phyloP scores from a whole-genome alignment of 2,797 vertebrate genomes.

The Lacerta agilis region DNA sequence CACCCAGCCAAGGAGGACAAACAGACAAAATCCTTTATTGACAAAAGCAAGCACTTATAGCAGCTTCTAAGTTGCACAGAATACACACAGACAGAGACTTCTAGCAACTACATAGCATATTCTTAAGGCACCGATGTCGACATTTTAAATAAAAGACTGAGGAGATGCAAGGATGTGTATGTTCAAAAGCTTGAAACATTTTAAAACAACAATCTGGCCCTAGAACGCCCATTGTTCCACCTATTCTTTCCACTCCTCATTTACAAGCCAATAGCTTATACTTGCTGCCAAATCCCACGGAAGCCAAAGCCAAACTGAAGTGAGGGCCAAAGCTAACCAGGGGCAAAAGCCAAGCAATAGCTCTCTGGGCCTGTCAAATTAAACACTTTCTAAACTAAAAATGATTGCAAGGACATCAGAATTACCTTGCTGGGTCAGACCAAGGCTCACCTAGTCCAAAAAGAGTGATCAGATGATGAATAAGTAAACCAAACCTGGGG shows the following conservation, averaged over 20 bases:
- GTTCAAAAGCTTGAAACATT: background rate
- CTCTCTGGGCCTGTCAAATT: slow-evolving; percentile 3
- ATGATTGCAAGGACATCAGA: background rate
- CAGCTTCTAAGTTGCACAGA: no score
- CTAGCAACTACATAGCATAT: no score
- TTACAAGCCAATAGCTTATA: background rate
- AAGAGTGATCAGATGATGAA: background rate
- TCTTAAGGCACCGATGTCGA: no score
- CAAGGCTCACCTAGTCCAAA: background rate
- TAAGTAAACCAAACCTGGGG: no score
- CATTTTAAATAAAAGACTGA: background rate
- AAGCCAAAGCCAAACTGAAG: background rate
- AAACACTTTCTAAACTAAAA: background rate
- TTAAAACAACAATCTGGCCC: no score
- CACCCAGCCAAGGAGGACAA: no score
- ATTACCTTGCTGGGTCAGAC: background rate
- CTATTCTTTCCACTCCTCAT: background rate
- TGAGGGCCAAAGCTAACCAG: background rate
- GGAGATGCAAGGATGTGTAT: background rate
- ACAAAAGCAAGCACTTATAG: no score
- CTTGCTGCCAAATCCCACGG: background rate
- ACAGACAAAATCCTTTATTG: no score
- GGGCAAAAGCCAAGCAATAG: background rate
- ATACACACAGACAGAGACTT: no score
- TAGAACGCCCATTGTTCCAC: background rate